Evolutionary conservation across 2,888 invertebrate species (phyloP).

Genomic region (Lapara coniferarum): DNA sequence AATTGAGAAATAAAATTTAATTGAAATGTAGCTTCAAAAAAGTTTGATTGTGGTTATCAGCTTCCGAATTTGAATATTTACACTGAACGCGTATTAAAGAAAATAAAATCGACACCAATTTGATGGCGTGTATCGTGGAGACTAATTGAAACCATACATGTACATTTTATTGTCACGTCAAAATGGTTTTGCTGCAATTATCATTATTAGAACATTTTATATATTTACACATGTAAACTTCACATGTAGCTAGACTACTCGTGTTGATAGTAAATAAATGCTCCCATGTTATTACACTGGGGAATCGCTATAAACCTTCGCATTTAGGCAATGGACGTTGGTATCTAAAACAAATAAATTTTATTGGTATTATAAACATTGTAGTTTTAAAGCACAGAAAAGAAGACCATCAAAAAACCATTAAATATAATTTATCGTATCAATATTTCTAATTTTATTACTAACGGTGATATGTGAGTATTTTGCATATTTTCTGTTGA

Average conservation of each 20-base stretch:
- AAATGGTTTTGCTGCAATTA: conserved; percentile 24
- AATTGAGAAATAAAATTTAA: conserved; percentile 83
- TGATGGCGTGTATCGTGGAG: conserved; percentile 34
- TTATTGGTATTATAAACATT: conserved; percentile 41
- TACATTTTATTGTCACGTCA: conserved; percentile 17
- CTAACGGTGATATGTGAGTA: conserved; percentile 18
- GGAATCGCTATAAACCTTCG: background rate
- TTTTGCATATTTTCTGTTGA: conserved; percentile 30
- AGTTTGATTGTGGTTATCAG: conserved; percentile 81
- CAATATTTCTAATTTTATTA: conserved; percentile 38
- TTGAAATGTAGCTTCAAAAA: conserved; percentile 81
- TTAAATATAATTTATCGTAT: conserved; percentile 39
- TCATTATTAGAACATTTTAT: conserved; percentile 23
- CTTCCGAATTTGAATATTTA: conserved; percentile 84
- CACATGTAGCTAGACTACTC: background rate
- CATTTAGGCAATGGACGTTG: background rate
- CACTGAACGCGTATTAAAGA: conserved; percentile 64
- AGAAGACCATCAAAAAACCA: conserved; percentile 35
- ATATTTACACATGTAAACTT: conserved; percentile 20
- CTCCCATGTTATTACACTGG: background rate
- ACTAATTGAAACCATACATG: conserved; percentile 31
- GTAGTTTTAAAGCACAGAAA: conserved; percentile 37
- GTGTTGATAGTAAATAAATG: conserved; percentile 17
- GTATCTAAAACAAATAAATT: conserved; percentile 30
- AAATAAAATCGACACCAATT: conserved; percentile 45